Evolutionary conservation across 2,797 vertebrate genomes (phyloP), one percentile per base, ranked within the genome.

Genomic region (Smutsia gigantea): DNA sequence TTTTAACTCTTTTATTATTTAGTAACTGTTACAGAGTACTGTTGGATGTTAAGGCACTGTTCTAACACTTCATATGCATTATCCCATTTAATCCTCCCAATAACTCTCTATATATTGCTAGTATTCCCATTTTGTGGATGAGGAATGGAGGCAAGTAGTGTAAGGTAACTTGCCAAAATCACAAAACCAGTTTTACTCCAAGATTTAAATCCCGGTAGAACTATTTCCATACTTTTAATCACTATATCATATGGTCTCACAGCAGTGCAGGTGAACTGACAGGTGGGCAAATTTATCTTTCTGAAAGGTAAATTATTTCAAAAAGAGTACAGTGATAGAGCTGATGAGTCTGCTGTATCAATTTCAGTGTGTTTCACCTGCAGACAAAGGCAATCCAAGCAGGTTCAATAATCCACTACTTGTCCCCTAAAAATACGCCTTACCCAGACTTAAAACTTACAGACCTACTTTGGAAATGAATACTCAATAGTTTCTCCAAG

Each of bases 381-480:
- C 2, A 78, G 29, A 64, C 64, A 88, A 55, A 85, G 57, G 55
- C 31, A 13, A 61, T 87, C 14, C 8, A 57, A 6, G 4, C 17
- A n/a, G 7, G 23, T 69, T 79, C 19, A 95, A 71, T 55, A 64
- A 74, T 61, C 61, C 15, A 46, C 18, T 49, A 23, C 9, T 23
- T 53, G 9, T 8, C 9, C 68, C 83, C n/a, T 37, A 49, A 79
- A 93, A 87, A 37, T 75, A 68, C n/a, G 37, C 3, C 46, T 81
- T 23, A 87, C 29, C 27, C 18, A 87, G 53, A 94, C 59, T 49
- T 69, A 29, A 69, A 59, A 95, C 51, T 85, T 75, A 63, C 0
- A 42, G 27, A 69, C 2, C 18, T 55, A 59, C 59, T 92, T 94
- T 84, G 94, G 66, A 94, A 96, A 95, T 59, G 21, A 90, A 94